Percentiles rank a stretch among this genome's conserved stretches.
These are phyloP conservation scores for Drosophila cardini DNA, from an alignment of 1,140 invertebrate species.

Conservation along the genomic window DNA sequence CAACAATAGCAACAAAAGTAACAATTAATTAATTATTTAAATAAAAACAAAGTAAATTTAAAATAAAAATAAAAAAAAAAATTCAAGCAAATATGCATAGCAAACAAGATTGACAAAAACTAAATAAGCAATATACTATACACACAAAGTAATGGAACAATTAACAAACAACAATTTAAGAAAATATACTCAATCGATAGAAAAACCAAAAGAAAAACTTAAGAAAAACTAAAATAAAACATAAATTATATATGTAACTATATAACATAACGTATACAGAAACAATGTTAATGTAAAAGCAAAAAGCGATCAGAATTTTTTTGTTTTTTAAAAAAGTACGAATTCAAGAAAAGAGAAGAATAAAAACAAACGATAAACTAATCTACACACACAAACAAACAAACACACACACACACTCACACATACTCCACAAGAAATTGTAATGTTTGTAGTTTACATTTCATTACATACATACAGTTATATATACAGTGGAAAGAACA, in stretches of 20 bases:
- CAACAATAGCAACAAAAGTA: constrained; percentile 16
- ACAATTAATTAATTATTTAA: not conserved
- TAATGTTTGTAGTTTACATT: constrained; percentile 55
- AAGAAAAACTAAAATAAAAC: constrained; percentile 36
- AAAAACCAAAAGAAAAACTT: constrained; percentile 28
- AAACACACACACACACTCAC: constrained; percentile 52
- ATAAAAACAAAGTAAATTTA: constrained; percentile 10
- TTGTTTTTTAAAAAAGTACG: constrained; percentile 56
- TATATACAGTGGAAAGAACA: constrained; percentile 43
- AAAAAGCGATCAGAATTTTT: constrained; percentile 51
- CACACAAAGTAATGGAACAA: constrained; percentile 63
- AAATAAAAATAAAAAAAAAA: not conserved
- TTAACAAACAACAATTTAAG: constrained; percentile 40
- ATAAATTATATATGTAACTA: constrained; percentile 72
- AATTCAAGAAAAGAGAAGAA: constrained; percentile 41
- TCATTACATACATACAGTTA: constrained; percentile 25
- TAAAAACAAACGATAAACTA: constrained; percentile 56
- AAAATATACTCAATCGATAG: constrained; percentile 58
- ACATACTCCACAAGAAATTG: constrained; percentile 22
- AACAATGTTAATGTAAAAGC: constrained; percentile 39
- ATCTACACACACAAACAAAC: constrained; percentile 59
- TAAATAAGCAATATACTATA: constrained; percentile 69
- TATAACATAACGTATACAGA: constrained; percentile 60
- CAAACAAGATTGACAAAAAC: constrained; percentile 28
- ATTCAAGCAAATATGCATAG: constrained; percentile 22